Evolutionary conservation across 2,888 invertebrate species (phyloP).

Genomic region (Hypselothyrea guttata): DNA sequence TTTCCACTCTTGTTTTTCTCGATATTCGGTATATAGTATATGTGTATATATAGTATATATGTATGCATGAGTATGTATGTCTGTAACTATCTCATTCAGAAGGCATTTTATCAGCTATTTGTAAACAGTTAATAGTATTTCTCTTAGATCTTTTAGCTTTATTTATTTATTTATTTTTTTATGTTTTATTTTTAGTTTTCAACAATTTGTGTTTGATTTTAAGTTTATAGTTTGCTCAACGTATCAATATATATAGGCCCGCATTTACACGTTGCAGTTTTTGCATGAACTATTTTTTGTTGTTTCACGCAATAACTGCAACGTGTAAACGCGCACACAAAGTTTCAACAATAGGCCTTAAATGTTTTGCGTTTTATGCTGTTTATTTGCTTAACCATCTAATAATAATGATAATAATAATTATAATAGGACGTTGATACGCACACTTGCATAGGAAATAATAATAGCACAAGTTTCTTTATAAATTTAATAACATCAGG

Average conservation of each 20-base stretch:
- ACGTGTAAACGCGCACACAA: too few species aligned
- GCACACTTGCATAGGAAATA: slow-evolving; percentile 51
- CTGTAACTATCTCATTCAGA: slow-evolving; percentile 36
- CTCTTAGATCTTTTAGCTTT: too few species aligned
- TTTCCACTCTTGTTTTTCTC: background rate
- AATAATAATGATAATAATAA: slow-evolving; percentile 20
- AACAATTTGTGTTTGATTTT: too few species aligned
- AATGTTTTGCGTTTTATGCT: slow-evolving; percentile 21
- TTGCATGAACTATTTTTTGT: too few species aligned
- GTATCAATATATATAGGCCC: slow-evolving; percentile 24
- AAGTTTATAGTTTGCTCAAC: slow-evolving; percentile 13
- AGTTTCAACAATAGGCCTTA: slow-evolving; percentile 53
- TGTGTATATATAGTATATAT: background rate
- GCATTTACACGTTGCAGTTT: too few species aligned
- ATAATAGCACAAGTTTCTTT: slow-evolving; percentile 52
- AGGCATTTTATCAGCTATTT: slow-evolving; percentile 58
- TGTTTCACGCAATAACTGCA: too few species aligned
- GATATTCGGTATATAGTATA: too few species aligned
- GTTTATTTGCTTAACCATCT: slow-evolving; percentile 54
- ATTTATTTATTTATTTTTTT: slow-evolving; percentile 13
- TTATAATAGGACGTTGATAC: slow-evolving; percentile 23
- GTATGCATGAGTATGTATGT: slow-evolving; percentile 16
- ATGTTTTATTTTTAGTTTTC: slow-evolving; percentile 1
- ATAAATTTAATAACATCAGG: slow-evolving; percentile 49
- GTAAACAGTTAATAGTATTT: slow-evolving; percentile 39